phyloP scores from a whole-genome alignment of 2,797 vertebrate genomes.

The Arrhamphus sclerolepis region DNA sequence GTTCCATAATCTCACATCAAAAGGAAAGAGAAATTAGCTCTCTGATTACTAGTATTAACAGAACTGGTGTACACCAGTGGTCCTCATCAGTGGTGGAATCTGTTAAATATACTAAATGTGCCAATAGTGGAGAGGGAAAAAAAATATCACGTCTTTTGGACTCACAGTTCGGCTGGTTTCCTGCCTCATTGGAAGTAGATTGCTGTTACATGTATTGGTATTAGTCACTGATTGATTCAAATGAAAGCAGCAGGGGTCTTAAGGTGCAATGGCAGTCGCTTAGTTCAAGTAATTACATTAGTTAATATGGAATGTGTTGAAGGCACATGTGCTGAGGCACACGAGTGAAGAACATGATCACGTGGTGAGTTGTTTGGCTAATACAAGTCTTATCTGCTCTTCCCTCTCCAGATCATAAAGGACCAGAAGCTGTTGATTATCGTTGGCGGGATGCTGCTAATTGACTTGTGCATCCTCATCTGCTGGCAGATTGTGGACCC shows the following conservation, averaged over 20 bases:
- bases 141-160: constrained; percentile 2
- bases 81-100: not conserved
- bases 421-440: constrained; percentile 99
- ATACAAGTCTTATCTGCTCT: constrained; percentile 32
- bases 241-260: constrained; percentile 34
- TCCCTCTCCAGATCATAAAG: constrained; percentile 92
- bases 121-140: no score
- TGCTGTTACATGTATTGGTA: constrained; percentile 29
- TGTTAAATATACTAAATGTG: not conserved
- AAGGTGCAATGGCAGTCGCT: constrained; percentile 27
- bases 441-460: constrained; percentile 97
- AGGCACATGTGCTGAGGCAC: constrained; percentile 26
- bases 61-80: not conserved
- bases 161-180: constrained; percentile 21
- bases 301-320: constrained; percentile 37
- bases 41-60: not conserved
- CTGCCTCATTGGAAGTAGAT: constrained; percentile 38
- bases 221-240: constrained; percentile 32
- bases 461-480: constrained; percentile 98
- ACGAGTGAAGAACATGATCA: constrained; percentile 32
- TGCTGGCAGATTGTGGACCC: constrained; percentile 99
- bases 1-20: constrained; percentile 25
- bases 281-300: constrained; percentile 38
- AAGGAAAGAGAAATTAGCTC: constrained; percentile 12
- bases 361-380: constrained; percentile 24